A percentile compares a stretch with the other conserved stretches of the same genome.
phyloP scores from a whole-genome alignment of 2,113 vertebrate genomes.

The Saccopteryx leptura region DNA sequence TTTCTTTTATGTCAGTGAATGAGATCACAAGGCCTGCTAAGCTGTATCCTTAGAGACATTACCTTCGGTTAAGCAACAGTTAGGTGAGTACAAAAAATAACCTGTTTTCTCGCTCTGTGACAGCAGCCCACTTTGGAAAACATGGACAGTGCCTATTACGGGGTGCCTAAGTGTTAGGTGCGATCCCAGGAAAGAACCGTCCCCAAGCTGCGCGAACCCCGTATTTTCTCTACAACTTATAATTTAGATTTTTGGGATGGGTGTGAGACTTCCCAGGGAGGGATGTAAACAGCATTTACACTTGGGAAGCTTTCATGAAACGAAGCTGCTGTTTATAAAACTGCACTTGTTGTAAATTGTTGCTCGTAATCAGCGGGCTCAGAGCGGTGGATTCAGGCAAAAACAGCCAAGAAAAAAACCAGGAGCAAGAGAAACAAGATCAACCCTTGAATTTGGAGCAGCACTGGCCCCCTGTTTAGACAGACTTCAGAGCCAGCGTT shows the following conservation, averaged over 20 bases:
- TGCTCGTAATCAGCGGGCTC: accelerated
- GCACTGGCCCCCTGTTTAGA: accelerated
- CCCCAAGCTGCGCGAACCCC: background rate
- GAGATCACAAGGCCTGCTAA: slow-evolving; percentile 68
- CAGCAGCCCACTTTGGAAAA: background rate
- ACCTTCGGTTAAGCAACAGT: slow-evolving; percentile 48
- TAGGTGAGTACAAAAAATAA: background rate
- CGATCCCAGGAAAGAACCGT: background rate
- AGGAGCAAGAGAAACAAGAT: accelerated
- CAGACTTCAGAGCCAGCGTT: slow-evolving; percentile 1
- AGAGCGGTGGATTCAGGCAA: accelerated
- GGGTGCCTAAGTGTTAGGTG: slow-evolving; percentile 24
- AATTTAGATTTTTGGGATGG: slow-evolving; percentile 79
- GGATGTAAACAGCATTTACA: slow-evolving; percentile 69
- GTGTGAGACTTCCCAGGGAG: slow-evolving; percentile 54
- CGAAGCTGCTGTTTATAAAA: slow-evolving; percentile 73
- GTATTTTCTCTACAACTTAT: slow-evolving; percentile 37
- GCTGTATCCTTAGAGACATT: slow-evolving; percentile 23
- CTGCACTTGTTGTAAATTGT: background rate
- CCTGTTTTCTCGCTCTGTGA: background rate
- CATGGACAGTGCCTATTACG: background rate
- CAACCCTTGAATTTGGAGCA: accelerated
- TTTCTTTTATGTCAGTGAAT: slow-evolving; percentile 62
- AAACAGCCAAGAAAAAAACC: accelerated
- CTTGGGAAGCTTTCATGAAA: slow-evolving; percentile 69